Base-by-base conservation (phyloP, 1,140 invertebrate genomes). In the Megalonaias nervosa region DNA sequence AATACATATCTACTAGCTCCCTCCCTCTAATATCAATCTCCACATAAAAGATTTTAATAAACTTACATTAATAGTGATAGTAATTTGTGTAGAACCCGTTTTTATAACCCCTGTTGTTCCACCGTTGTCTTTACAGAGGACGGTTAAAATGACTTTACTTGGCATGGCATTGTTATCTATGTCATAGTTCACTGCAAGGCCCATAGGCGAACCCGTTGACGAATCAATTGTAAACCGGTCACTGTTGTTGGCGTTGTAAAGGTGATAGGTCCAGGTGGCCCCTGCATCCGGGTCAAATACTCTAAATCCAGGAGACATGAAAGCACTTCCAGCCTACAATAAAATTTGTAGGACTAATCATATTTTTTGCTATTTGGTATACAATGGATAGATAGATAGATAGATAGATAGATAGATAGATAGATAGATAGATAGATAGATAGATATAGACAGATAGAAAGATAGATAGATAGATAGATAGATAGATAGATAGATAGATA, bases 41-140 rank as follows among this genome's bases (percentile, higher is more conserved):
- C 38, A 48, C 6, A 48, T 48, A 1, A 31, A 31, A 31, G 26
- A 31, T 48, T 6, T 48, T 48, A 48, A 48, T 6, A 48, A 48
- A 57, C 74, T 13, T 76, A 76, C 74, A 15, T 60, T 26, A 38
- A 76, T 71, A 5, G 74, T 71, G 6, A 76, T 23, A 19, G 67
- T 64, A 5, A 76, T 31, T 65, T 70, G 67, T 14, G 67, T 57
- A 17, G 67, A 62, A 6, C 59, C 67, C 4, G 67, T 66, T 23
- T 23, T 55, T 23, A 17, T 19, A 16, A 19, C n/a, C 0, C 74
- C 74, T 21, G n/a, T 23, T 6, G 66, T 71, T 15, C 21, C 26
- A 15, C 74, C 68, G 14, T 19, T 17, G 38, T 76, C 74, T 15
- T 56, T 65, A 58, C 74, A 76, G n/a, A 16, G 57, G 13, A 71